phyloP scores from a whole-genome alignment of 2,113 vertebrate genomes.

The Oophaga pumilio region DNA sequence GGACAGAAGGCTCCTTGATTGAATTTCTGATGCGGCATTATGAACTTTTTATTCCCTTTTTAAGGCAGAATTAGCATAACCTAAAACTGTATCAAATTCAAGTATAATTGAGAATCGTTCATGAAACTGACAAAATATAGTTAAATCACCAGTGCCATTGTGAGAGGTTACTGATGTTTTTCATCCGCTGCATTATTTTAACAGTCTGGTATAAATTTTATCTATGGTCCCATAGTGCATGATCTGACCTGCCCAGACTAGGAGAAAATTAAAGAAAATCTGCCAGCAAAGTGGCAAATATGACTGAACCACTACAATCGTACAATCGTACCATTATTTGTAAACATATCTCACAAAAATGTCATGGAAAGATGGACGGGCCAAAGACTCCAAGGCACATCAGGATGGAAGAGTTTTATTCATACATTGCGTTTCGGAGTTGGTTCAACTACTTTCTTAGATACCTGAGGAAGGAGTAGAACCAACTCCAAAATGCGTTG shows the following conservation, averaged over 20 bases:
- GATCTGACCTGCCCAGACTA: not conserved
- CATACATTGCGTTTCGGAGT: no score
- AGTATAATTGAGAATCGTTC: not conserved
- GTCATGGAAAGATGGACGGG: no score
- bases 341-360: no score
- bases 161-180: not conserved
- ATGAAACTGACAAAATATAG: not conserved
- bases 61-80: not conserved
- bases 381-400: no score
- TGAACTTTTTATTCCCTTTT: slow-evolving; percentile 10
- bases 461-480: no score
- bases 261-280: not conserved
- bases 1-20: not conserved
- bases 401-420: no score
- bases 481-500: no score
- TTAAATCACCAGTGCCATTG: not conserved
- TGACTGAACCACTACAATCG: not conserved
- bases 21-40: slow-evolving; percentile 12
- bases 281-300: not conserved
- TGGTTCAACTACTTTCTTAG: no score
- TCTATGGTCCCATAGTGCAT: not conserved
- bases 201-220: not conserved
- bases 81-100: not conserved
- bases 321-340: no score
- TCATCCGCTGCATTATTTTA: not conserved